phyloP scores from a whole-genome alignment of 2,888 invertebrate species.

The Lepidocyrtoides sp. region DNA sequence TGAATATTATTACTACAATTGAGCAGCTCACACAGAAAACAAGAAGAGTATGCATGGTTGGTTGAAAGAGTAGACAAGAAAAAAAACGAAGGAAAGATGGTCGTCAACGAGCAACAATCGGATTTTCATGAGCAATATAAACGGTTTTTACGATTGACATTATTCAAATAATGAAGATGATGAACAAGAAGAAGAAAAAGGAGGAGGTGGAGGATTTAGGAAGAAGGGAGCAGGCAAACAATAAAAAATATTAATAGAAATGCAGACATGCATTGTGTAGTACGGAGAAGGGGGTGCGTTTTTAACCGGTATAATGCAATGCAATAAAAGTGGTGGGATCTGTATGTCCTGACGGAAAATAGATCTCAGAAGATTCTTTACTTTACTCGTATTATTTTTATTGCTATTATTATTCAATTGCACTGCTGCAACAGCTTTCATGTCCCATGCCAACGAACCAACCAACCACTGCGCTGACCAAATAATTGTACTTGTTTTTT shows the following conservation, averaged over 20 bases:
- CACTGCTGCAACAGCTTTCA: not conserved
- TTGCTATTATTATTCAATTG: constrained; percentile 25
- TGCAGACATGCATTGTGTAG: not conserved
- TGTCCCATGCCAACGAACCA: not conserved
- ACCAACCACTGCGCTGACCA: constrained; percentile 9
- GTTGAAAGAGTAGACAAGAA: not conserved
- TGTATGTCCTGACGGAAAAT: constrained; percentile 26
- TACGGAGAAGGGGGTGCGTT: constrained; percentile 58
- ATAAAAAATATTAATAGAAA: constrained; percentile 37
- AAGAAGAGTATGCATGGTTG: constrained; percentile 1
- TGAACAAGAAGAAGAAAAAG: constrained; percentile 27
- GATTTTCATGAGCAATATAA: constrained; percentile 84
- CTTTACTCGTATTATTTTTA: constrained; percentile 6
- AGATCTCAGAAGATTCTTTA: not conserved
- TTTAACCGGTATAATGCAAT: not conserved
- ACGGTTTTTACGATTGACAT: constrained; percentile 81
- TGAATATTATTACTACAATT: constrained; percentile 69
- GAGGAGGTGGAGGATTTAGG: constrained; percentile 47
- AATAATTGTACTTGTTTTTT: not conserved
- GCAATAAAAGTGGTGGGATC: constrained; percentile 24
- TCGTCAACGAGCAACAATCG: constrained; percentile 80
- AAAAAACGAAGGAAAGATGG: constrained; percentile 14
- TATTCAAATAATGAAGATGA: constrained; percentile 74
- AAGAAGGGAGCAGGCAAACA: constrained; percentile 43
- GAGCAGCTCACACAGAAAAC: constrained; percentile 48